phyloP scores from a whole-genome alignment of 2,888 invertebrate genomes.

The Drosophila borborema region DNA sequence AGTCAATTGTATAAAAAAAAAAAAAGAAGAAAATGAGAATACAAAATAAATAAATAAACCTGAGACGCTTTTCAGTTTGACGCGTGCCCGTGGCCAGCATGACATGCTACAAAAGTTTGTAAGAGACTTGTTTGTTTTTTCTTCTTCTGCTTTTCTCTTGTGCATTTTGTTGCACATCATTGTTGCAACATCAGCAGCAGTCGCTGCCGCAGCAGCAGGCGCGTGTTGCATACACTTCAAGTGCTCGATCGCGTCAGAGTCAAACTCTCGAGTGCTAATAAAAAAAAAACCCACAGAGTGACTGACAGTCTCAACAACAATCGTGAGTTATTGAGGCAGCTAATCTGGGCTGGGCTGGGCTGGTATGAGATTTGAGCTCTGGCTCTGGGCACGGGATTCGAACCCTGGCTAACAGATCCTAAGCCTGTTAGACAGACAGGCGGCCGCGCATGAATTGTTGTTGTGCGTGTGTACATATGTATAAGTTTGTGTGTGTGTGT shows the following conservation, averaged over 20 bases:
- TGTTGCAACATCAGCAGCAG: constrained; percentile 68
- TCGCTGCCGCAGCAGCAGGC: constrained; percentile 28
- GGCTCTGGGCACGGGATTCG: constrained; percentile 18
- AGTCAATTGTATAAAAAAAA: background rate
- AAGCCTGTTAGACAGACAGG: constrained; percentile 75
- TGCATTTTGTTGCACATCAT: constrained; percentile 74
- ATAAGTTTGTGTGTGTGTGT: constrained; percentile 20
- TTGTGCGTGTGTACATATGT: constrained; percentile 6
- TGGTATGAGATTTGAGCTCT: constrained; percentile 10
- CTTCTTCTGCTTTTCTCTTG: background rate
- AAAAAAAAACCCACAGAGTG: constrained; percentile 66
- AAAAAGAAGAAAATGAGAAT: background rate
- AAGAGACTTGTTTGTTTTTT: constrained; percentile 56
- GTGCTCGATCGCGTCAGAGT: constrained; percentile 49
- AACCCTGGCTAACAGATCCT: constrained; percentile 32
- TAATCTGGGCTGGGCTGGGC: constrained; percentile 54
- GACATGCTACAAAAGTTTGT: constrained; percentile 50
- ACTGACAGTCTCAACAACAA: constrained; percentile 77
- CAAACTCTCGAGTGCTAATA: constrained; percentile 73
- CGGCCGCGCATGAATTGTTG: constrained; percentile 42
- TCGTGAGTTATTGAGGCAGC: constrained; percentile 78
- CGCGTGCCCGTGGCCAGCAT: constrained; percentile 68
- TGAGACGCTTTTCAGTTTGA: constrained; percentile 62
- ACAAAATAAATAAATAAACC: constrained; percentile 23
- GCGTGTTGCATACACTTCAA: constrained; percentile 56